Conservation (phyloP, 2,113 vertebrate species). For the Hydrolagus affinis region DNA sequence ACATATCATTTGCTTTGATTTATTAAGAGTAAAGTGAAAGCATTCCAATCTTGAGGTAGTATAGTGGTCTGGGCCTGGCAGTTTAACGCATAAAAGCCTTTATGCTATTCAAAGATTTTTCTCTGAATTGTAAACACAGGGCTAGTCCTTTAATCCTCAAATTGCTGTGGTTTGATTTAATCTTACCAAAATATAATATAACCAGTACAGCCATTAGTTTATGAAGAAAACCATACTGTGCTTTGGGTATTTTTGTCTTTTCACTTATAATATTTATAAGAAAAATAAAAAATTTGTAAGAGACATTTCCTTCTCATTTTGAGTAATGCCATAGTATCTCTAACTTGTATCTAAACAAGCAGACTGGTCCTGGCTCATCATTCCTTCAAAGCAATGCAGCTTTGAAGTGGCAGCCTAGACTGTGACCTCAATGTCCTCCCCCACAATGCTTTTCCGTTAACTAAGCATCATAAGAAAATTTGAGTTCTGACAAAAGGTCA, state of each 20-base stretch:
- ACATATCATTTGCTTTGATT: background rate
- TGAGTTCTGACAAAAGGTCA: no score
- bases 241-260: constrained; percentile 15
- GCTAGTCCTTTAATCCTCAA: background rate
- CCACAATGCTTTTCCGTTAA: no score
- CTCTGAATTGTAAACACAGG: background rate
- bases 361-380: no score
- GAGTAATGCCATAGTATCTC: no score
- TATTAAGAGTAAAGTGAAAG: background rate
- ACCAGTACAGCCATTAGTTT: constrained; percentile 9
- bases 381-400: no score
- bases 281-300: no score
- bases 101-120: background rate
- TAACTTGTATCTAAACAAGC: no score
- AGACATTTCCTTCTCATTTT: no score
- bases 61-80: background rate
- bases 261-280: background rate
- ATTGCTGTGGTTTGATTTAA: constrained; percentile 4
- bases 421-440: no score
- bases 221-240: background rate
- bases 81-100: background rate
- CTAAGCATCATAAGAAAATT: no score
- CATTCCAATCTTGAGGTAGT: background rate
- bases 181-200: constrained; percentile 5
- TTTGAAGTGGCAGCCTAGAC: no score